phyloP scores from a whole-genome alignment of 1,140 invertebrate genomes.

The Physella acuta region DNA sequence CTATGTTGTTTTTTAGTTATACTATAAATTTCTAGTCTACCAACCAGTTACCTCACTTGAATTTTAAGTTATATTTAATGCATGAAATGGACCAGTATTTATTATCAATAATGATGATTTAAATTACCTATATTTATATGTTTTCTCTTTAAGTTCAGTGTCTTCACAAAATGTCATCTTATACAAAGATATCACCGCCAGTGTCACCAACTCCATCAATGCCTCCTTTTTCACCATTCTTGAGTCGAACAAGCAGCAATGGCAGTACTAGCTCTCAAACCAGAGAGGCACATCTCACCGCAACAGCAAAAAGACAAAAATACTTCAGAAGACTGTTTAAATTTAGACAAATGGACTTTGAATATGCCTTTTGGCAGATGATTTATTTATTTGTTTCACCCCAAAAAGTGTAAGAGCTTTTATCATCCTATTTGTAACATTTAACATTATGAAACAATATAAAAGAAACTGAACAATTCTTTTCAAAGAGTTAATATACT shows the following conservation, averaged over 20 bases:
- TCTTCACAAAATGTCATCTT: slow-evolving; percentile 37
- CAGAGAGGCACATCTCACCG: slow-evolving; percentile 58
- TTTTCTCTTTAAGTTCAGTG: too few relatives aligned
- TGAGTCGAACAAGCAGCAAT: slow-evolving; percentile 29
- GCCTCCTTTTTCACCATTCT: slow-evolving; percentile 33
- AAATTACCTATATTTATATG: too few relatives aligned
- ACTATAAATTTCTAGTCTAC: too few relatives aligned
- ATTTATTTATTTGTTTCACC: slow-evolving; percentile 91
- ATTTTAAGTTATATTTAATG: neutral
- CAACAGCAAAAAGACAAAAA: slow-evolving; percentile 88
- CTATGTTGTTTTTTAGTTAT: too few relatives aligned
- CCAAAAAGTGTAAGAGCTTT: slow-evolving; percentile 92
- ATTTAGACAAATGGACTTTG: slow-evolving; percentile 98
- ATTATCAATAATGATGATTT: too few relatives aligned
- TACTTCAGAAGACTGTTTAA: slow-evolving; percentile 88
- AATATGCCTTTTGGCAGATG: slow-evolving; percentile 99
- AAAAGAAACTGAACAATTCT: neutral
- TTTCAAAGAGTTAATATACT: neutral
- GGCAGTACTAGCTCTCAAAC: slow-evolving; percentile 22
- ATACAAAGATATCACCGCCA: slow-evolving; percentile 43
- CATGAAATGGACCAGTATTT: too few relatives aligned
- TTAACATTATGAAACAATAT: too few relatives aligned
- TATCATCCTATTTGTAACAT: too few relatives aligned
- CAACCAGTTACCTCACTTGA: too few relatives aligned
- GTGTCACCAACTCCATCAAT: slow-evolving; percentile 40